Base-by-base conservation (phyloP, 2,888 invertebrate species). In the Caradrina kadenii region DNA sequence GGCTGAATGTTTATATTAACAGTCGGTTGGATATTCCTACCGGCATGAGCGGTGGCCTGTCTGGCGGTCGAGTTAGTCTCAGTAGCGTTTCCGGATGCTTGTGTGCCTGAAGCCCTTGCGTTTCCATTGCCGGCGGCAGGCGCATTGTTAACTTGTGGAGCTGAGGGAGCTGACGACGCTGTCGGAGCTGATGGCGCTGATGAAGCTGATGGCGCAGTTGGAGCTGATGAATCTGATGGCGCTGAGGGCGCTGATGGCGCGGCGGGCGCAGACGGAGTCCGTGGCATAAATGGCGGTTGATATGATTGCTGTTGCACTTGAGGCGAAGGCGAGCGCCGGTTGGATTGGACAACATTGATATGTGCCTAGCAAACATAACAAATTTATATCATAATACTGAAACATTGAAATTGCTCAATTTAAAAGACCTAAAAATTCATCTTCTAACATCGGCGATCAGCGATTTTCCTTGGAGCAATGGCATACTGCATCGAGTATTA, bases 311-410 rank as follows among this genome's bases (percentile, higher is more conserved):
- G 11, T 19, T 21, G 52, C 22, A 11, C 19, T 21, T 45, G 55
- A 42, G 75, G 86, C 53, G 69, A 66, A 39, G 80, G 50, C 53
- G 83, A 69, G 8, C 86, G 85, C 22, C 88, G 88, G 56, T 85
- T 87, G 3, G 91, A 76, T 48, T 92, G 91, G 21, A 91, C 86
- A 60, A 93, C 91, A 76, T 93, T 93, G 48, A 93, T 90, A 49
- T 93, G 93, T 10, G 92, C 90, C 92, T 94, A 81, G 10, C 35
- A 35, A 71, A 52, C 5, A 64, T 22, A 35, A 8, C 45, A 48
- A 13, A 26, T 58, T 48, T 19, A 19, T 48, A 49, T 5, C 1
- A 48, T 45, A 56, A 35, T 19, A 42, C 17, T 19, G 7, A 19
- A n/a, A 15, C n/a, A 54, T 39, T 26, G 5, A 35, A 52, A 35